These are phyloP conservation scores for Benthosema pterotum DNA, from an alignment of 2,797 vertebrate species.

Conservation along the genomic window DNA sequence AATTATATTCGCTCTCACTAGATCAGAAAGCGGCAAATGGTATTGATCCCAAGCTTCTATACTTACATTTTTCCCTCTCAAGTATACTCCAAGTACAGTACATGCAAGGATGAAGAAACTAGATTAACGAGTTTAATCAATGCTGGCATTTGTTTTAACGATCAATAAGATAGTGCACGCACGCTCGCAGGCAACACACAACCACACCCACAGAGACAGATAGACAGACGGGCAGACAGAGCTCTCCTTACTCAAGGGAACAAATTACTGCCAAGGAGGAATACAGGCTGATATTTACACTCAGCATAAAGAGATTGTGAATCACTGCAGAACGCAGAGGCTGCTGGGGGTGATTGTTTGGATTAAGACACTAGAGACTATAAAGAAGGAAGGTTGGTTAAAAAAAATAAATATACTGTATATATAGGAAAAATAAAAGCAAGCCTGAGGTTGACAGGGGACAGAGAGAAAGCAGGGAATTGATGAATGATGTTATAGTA, in stretches of 20 bases:
- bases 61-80: no score
- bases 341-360: slow-evolving; percentile 8
- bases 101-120: no score
- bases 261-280: neutral
- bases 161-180: no score
- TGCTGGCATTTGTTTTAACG: no score
- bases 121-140: no score
- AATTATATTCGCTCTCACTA: no score
- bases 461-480: neutral
- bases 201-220: neutral
- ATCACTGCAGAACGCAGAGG: neutral
- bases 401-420: neutral
- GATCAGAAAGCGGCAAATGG: no score
- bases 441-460: neutral
- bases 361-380: neutral
- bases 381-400: neutral
- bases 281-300: slow-evolving; percentile 34
- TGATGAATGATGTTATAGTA: neutral
- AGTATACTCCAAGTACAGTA: no score
- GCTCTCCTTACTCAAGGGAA: neutral
- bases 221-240: slow-evolving; percentile 20
- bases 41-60: no score
- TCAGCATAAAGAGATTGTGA: slow-evolving; percentile 1
- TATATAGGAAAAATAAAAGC: neutral
- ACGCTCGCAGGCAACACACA: no score